Evolutionary conservation across 2,113 vertebrate species (phyloP).

Genomic region (Turnix velox): DNA sequence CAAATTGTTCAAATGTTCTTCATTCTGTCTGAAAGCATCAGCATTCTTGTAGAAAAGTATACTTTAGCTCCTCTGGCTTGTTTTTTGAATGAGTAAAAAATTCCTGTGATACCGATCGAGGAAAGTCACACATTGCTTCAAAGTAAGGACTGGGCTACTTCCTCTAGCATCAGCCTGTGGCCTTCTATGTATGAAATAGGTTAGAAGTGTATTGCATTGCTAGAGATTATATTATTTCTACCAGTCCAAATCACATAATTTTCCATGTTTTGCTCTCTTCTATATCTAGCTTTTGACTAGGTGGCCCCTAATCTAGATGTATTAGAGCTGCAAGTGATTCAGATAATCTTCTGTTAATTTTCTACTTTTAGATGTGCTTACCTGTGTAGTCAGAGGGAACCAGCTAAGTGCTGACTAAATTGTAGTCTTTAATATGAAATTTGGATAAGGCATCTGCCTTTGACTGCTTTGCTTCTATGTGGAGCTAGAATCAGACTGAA

Average conservation of each 20-base stretch:
- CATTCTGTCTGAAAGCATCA: not conserved
- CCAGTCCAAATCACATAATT: not conserved
- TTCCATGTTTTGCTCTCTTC: not conserved
- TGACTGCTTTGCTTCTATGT: not conserved
- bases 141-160: not conserved
- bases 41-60: not conserved
- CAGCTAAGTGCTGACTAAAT: fast-evolving
- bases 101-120: not conserved
- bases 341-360: not conserved
- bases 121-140: not conserved
- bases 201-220: not conserved
- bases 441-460: not conserved
- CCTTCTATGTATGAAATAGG: not conserved
- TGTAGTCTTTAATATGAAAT: not conserved
- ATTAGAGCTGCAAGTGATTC: not conserved
- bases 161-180: not conserved
- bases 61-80: not conserved
- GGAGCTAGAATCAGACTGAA: not conserved
- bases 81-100: not conserved
- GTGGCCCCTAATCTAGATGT: not conserved
- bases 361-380: not conserved
- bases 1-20: not conserved
- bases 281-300: not conserved
- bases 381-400: not conserved
- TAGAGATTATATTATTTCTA: not conserved